phyloP scores from a whole-genome alignment of 2,113 vertebrate genomes.

The Oenanthe melanoleuca region DNA sequence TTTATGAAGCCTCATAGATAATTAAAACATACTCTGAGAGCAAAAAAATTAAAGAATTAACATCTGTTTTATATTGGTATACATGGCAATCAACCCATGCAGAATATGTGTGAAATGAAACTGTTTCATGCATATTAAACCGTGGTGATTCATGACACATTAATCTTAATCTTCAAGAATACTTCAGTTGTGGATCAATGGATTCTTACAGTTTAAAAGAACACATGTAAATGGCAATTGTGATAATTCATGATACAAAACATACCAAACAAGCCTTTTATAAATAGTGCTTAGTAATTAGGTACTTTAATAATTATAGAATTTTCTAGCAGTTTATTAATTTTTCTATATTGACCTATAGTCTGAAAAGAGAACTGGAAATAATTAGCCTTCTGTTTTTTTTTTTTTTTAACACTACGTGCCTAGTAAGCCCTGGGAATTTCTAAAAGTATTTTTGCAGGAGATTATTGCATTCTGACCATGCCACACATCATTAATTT shows the following conservation, averaged over 20 bases:
- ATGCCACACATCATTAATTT: not conserved
- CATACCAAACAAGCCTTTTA: not conserved
- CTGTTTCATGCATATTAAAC: constrained; percentile 6
- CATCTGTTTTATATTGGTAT: constrained; percentile 33
- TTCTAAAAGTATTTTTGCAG: not conserved
- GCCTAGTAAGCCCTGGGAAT: not conserved
- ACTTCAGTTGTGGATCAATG: not conserved
- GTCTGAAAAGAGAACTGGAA: not conserved
- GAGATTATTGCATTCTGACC: not conserved
- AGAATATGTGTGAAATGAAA: constrained; percentile 29
- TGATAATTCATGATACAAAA: not conserved
- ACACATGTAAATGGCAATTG: not conserved
- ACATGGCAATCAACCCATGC: not conserved
- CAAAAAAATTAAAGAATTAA: constrained; percentile 22
- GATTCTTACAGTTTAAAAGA: not conserved
- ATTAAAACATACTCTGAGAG: constrained; percentile 15
- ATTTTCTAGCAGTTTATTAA: not conserved
- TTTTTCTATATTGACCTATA: not conserved
- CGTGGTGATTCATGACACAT: not conserved
- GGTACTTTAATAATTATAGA: not conserved
- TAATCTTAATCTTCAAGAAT: not conserved
- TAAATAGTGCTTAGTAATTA: not conserved
- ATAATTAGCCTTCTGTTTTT: not conserved
- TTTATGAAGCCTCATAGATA: not conserved
- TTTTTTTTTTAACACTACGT: not conserved